Conservation (phyloP, 1,140 invertebrate genomes). For the Melanaphis sacchari region DNA sequence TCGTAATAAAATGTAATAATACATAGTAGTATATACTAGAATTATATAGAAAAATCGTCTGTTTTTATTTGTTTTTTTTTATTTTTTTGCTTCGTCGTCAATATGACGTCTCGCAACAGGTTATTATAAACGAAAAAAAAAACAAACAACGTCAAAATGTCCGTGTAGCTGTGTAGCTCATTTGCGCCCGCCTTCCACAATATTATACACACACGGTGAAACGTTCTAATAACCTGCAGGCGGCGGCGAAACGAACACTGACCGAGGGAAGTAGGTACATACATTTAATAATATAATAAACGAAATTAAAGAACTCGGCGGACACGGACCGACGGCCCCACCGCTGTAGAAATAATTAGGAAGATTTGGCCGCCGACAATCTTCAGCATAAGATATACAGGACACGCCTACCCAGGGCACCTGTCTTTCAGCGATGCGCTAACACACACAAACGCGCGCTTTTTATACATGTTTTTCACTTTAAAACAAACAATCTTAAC, state of each 20-base stretch:
- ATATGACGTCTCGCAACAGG: conserved; percentile 41
- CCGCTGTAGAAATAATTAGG: conserved; percentile 14
- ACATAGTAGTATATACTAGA: neutral
- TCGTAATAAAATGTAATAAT: neutral
- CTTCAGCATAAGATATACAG: conserved; percentile 24
- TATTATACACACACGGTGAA: neutral
- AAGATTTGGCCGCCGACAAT: conserved; percentile 5
- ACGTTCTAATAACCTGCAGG: conserved; percentile 28
- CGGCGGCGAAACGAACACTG: conserved; percentile 11
- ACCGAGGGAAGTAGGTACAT: neutral
- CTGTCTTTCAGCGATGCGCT: conserved; percentile 22
- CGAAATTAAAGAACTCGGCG: conserved; percentile 43
- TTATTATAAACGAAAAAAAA: conserved; percentile 21
- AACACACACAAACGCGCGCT: neutral
- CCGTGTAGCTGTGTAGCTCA: conserved; percentile 29
- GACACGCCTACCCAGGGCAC: conserved; percentile 42
- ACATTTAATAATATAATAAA: conserved; percentile 14
- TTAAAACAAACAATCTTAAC: conserved; percentile 34
- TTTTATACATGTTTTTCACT: conserved; percentile 12
- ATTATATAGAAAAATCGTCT: conserved; percentile 23
- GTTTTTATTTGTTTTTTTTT: conserved; percentile 17
- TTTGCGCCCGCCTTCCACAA: conserved; percentile 24
- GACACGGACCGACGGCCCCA: neutral
- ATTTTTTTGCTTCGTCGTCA: neutral
- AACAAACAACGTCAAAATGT: conserved; percentile 39